Conservation (phyloP, 2,113 vertebrate genomes). For the Corythaeola cristata region DNA sequence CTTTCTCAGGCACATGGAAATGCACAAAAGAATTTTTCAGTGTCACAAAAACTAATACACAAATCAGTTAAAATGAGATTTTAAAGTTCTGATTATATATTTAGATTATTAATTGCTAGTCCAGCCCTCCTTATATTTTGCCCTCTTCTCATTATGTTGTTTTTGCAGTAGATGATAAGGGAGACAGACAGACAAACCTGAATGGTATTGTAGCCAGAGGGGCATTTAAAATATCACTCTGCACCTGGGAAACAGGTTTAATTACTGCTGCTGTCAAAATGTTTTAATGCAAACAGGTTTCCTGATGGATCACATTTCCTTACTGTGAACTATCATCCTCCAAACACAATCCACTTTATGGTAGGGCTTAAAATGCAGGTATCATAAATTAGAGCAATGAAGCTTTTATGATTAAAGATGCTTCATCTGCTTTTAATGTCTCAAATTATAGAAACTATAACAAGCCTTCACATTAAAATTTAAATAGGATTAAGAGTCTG, state of each 20-base stretch:
- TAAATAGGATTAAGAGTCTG: constrained; percentile 53
- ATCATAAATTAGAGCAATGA: constrained; percentile 71
- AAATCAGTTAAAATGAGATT: constrained; percentile 7
- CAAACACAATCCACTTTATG: constrained; percentile 63
- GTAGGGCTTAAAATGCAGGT: constrained; percentile 51
- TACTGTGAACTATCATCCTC: constrained; percentile 57
- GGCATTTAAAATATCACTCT: constrained; percentile 69
- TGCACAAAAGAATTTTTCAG: not conserved
- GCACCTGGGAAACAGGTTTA: constrained; percentile 77
- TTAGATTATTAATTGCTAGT: constrained; percentile 36
- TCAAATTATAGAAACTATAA: constrained; percentile 67
- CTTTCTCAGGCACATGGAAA: not conserved
- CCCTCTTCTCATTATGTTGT: constrained; percentile 53
- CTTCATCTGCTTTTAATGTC: constrained; percentile 64
- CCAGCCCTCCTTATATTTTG: not conserved
- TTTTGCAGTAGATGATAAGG: constrained; percentile 39
- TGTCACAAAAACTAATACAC: not conserved
- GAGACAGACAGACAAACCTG: constrained; percentile 54
- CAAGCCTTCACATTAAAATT: constrained; percentile 64
- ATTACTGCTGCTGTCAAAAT: constrained; percentile 76
- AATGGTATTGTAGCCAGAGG: constrained; percentile 64
- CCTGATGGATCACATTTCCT: constrained; percentile 68
- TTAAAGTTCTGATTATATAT: constrained; percentile 11
- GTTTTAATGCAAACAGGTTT: constrained; percentile 76
- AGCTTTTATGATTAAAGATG: constrained; percentile 73